Evolutionary conservation across 2,113 vertebrate species (phyloP).

Genomic region (Passer montanus): DNA sequence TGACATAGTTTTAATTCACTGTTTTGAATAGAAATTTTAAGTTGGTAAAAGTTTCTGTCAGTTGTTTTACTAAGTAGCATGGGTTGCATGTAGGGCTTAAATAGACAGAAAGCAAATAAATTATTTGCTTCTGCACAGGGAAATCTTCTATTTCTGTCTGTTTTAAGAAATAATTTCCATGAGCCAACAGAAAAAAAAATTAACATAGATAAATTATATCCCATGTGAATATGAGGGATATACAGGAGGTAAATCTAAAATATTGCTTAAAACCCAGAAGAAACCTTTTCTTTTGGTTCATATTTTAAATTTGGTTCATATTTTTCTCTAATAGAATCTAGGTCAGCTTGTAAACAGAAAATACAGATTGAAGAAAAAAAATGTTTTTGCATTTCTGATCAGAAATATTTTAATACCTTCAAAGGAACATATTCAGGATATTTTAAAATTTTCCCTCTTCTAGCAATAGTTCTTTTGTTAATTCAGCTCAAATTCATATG

Average conservation of each 20-base stretch:
- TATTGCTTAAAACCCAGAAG: background rate
- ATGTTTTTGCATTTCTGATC: background rate
- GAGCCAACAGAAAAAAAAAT: background rate
- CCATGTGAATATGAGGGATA: background rate
- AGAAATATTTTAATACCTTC: background rate
- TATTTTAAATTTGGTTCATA: background rate
- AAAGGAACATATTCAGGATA: background rate
- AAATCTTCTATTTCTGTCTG: background rate
- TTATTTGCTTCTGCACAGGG: background rate
- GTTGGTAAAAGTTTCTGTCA: background rate
- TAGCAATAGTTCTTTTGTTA: background rate
- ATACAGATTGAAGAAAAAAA: background rate
- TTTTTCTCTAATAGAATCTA: background rate
- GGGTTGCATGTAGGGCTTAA: background rate
- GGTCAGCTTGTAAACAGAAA: conserved; percentile 36
- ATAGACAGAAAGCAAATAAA: background rate
- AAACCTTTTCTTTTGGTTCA: background rate
- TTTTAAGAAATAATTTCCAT: background rate
- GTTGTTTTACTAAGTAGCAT: background rate
- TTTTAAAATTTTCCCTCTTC: background rate
- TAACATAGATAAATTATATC: background rate
- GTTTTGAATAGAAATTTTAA: background rate
- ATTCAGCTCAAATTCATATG: background rate
- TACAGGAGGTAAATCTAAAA: background rate
- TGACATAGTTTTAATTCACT: background rate